Base-by-base conservation (phyloP, 2,797 vertebrate genomes). In the Karalla daura region DNA sequence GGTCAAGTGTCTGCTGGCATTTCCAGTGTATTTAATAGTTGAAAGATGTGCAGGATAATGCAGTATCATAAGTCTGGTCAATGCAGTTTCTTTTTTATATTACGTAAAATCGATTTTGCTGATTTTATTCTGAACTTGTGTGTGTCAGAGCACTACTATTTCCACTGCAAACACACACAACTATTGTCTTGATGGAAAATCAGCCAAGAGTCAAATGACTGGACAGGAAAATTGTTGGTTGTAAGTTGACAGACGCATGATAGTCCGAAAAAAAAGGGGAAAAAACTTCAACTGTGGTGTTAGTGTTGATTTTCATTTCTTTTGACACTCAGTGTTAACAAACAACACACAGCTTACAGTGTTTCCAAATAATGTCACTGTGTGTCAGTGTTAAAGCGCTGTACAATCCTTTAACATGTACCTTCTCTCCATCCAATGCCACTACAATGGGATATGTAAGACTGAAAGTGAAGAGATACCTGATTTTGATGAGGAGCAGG, bases 361-460 rank as follows among this genome's bases (percentile, higher is more conserved):
- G 4, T 50, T 37, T 60, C 53, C 25, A 20, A 14, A 18, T 18
- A 9, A 47, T 56, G 24, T 40, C 23, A 41, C n/a, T 41, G n/a
- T n/a, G n/a, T 33, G 9, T 44, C 28, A 61, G 51, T 44, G 60
- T 63, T 37, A 60, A 37, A 55, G 28, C 50, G 41, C 33, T 71
- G 41, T 37, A 17, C 66, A 49, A 70, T 37, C 30, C 54, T 51
- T 66, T 58, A 49, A 66, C 46, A 41, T 81, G 46, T 72, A 18
- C 75, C 63, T 47, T 84, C 60, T 84, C 65, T 85, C 69, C 64
- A 60, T 68, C 63, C 70, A 44, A 64, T 81, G 88, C 86, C 53
- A 24, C 71, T 80, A 59, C 72, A 63, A 56, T 66, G 83, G 88
- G 55, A 85, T 78, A 82, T 78, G 72, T 89, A 87, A 90, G 89